A percentile compares a stretch with the other conserved stretches of the same genome.
These are phyloP conservation scores for Bembecia ichneumoniformis DNA, from an alignment of 2,888 invertebrate genomes.

Conservation along the genomic window DNA sequence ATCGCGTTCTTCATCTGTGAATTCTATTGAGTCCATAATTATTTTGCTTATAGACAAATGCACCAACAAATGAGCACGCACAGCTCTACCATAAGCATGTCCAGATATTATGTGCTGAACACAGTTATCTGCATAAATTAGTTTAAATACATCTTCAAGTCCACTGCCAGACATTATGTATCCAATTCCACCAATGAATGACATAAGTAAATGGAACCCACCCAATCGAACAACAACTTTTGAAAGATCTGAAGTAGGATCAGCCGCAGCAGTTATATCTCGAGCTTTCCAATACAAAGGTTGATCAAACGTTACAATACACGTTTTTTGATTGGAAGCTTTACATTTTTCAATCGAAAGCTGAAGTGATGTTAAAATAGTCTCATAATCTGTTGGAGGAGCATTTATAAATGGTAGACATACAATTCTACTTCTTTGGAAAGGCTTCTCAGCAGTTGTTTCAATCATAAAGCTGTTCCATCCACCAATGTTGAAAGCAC, in stretches of 20 bases:
- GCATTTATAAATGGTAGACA: constrained; percentile 30
- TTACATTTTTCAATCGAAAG: constrained; percentile 14
- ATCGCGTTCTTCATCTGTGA: not conserved
- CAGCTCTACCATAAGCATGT: constrained; percentile 25
- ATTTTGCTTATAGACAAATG: not conserved
- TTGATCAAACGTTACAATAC: constrained; percentile 28
- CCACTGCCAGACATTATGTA: constrained; percentile 31
- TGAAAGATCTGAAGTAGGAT: constrained; percentile 9
- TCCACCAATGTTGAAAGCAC: constrained; percentile 10
- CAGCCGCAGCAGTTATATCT: constrained; percentile 19
- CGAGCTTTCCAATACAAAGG: constrained; percentile 25
- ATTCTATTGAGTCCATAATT: not conserved
- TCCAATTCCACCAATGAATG: constrained; percentile 27
- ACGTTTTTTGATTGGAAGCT: constrained; percentile 10
- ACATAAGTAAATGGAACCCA: constrained; percentile 33
- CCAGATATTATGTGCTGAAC: constrained; percentile 29
- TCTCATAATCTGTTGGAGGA: constrained; percentile 24
- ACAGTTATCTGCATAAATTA: constrained; percentile 21
- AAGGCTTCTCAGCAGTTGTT: constrained; percentile 12
- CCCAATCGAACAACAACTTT: constrained; percentile 24
- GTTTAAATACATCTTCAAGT: constrained; percentile 13
- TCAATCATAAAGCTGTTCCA: constrained; percentile 26
- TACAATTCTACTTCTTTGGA: constrained; percentile 17
- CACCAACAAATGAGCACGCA: constrained; percentile 22
- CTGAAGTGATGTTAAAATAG: constrained; percentile 22